Evolutionary conservation across 2,888 invertebrate species (phyloP).

Genomic region (Tribolium freemani): DNA sequence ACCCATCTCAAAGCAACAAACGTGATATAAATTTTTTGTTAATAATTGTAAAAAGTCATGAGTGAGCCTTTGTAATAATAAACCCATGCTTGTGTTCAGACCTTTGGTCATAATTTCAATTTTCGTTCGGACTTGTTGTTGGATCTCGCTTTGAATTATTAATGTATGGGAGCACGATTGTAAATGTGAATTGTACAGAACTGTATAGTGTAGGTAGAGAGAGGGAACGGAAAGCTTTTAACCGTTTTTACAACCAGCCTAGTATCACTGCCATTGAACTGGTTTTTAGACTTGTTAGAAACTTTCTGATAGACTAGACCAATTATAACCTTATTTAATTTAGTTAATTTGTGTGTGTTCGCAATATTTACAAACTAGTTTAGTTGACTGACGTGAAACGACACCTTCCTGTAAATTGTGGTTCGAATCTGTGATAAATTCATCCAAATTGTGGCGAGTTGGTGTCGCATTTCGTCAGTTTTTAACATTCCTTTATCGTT

Average conservation of each 20-base stretch:
- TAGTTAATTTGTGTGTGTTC: constrained; percentile 61
- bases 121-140: constrained; percentile 27
- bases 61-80: constrained; percentile 55
- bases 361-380: constrained; percentile 58
- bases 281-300: constrained; percentile 58
- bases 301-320: constrained; percentile 56
- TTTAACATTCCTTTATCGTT: constrained; percentile 44
- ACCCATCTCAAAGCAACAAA: constrained; percentile 58
- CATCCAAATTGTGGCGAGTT: background rate
- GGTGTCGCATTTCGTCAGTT: background rate
- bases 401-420: background rate
- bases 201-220: constrained; percentile 60
- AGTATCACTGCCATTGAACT: constrained; percentile 63
- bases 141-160: no score
- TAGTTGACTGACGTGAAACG: constrained; percentile 41
- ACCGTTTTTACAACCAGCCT: constrained; percentile 62
- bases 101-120: background rate
- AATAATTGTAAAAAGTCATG: constrained; percentile 50
- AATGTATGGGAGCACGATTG: constrained; percentile 48
- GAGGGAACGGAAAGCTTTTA: constrained; percentile 54
- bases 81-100: constrained; percentile 47
- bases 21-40: constrained; percentile 60
- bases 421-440: constrained; percentile 36
- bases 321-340: constrained; percentile 52
- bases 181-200: constrained; percentile 63